phyloP scores from a whole-genome alignment of 2,113 vertebrate species.

The Pipa parva region DNA sequence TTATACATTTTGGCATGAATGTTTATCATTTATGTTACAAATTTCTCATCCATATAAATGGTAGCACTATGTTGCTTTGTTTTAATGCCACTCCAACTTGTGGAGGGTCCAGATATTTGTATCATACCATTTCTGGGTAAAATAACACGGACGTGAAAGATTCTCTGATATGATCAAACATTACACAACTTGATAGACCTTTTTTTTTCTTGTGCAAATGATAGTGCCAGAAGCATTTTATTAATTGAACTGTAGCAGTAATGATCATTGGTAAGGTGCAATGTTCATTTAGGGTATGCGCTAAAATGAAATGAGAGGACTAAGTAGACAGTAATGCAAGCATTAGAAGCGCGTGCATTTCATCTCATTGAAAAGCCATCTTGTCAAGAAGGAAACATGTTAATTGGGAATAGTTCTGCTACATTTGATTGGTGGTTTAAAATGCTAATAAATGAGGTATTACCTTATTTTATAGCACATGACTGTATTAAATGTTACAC shows the following conservation, averaged over 20 bases:
- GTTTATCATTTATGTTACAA: no score
- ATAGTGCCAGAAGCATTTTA: conserved; percentile 49
- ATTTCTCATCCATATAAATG: no score
- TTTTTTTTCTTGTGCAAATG: conserved; percentile 25
- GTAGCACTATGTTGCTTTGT: no score
- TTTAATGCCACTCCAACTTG: no score
- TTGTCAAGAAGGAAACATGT: conserved; percentile 68
- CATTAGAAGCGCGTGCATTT: conserved; percentile 72
- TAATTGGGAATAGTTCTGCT: not conserved
- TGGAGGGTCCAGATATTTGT: no score
- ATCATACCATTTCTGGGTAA: no score
- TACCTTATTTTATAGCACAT: no score
- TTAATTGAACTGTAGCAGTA: conserved; percentile 58
- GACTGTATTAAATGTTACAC: no score
- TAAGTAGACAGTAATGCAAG: conserved; percentile 71
- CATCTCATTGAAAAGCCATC: conserved; percentile 77
- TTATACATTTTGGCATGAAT: no score
- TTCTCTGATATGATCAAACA: not conserved
- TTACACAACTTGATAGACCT: not conserved
- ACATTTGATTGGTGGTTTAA: no score
- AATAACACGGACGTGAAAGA: not conserved
- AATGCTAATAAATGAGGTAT: no score
- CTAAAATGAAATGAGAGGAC: conserved; percentile 65
- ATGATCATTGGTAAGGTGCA: conserved; percentile 59
- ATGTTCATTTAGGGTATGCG: conserved; percentile 67